A percentile compares a stretch with the other conserved stretches of the same genome.
Conservation (phyloP, 2,797 vertebrate species). For the Anisognathus igniventris region DNA sequence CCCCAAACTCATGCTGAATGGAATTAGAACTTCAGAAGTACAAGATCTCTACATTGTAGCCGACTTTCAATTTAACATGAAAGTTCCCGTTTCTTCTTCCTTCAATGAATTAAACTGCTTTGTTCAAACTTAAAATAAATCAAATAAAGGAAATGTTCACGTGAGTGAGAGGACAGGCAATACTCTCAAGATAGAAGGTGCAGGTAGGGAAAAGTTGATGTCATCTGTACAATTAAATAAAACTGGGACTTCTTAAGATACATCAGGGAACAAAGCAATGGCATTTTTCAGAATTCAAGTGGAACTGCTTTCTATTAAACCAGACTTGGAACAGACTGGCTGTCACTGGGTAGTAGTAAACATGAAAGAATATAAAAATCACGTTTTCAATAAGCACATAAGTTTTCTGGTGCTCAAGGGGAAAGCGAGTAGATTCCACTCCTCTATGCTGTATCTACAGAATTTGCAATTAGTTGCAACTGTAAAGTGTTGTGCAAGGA, state of each 20-base stretch:
- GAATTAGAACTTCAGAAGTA: background rate
- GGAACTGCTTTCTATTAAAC: background rate
- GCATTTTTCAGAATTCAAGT: background rate
- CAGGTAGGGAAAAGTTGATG: background rate
- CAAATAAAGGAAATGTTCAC: background rate
- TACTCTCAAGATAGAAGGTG: background rate
- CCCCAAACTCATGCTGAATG: background rate
- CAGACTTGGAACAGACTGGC: background rate
- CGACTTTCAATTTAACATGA: background rate
- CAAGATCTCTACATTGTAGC: rapidly evolving
- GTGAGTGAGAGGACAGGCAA: background rate
- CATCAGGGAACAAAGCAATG: background rate
- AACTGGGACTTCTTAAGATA: background rate
- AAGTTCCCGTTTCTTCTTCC: background rate
- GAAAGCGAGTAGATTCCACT: background rate
- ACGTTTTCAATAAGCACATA: background rate
- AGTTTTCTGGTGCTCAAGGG: background rate
- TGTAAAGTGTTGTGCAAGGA: background rate
- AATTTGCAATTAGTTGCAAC: background rate
- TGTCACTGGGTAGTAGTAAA: background rate
- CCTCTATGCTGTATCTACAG: background rate
- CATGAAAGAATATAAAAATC: background rate
- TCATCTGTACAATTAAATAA: background rate
- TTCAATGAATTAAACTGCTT: background rate
- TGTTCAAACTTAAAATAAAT: background rate